Evolutionary conservation across 2,113 vertebrate species (phyloP).

Genomic region (Hypomesus transpacificus): DNA sequence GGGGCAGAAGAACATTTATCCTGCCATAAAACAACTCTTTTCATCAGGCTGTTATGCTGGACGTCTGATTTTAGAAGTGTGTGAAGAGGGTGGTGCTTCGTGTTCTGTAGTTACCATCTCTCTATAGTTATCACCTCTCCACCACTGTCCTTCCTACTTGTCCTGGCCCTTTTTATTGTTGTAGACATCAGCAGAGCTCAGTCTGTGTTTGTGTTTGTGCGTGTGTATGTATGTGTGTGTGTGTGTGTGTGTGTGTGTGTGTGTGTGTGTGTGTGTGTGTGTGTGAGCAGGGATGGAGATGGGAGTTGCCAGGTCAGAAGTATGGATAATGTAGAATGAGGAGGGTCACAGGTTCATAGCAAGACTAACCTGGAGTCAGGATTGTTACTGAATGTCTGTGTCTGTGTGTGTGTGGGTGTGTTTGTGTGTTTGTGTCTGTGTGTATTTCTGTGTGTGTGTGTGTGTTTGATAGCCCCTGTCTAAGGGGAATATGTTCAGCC

Average conservation of each 20-base stretch:
- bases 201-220: background rate
- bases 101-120: too few species aligned
- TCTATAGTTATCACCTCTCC: too few species aligned
- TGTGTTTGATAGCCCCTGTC: background rate
- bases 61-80: background rate
- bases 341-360: too few species aligned
- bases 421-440: background rate
- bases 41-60: background rate
- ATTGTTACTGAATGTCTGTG: too few species aligned
- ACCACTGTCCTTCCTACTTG: too few species aligned
- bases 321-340: too few species aligned
- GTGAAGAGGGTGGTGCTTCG: too few species aligned
- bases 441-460: background rate
- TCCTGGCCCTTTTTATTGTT: too few species aligned
- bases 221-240: background rate
- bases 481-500: conserved; percentile 26
- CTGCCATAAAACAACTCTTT: conserved; percentile 8
- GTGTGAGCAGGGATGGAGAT: conserved; percentile 1
- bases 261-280: conserved; percentile 15
- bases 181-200: too few species aligned
- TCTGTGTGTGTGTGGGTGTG: background rate
- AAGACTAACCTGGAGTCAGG: too few species aligned
- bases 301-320: too few species aligned
- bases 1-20: conserved; percentile 15
- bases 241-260: background rate